Evolutionary conservation across 2,113 vertebrate species (phyloP).

Genomic region (Ploceus nigricollis): DNA sequence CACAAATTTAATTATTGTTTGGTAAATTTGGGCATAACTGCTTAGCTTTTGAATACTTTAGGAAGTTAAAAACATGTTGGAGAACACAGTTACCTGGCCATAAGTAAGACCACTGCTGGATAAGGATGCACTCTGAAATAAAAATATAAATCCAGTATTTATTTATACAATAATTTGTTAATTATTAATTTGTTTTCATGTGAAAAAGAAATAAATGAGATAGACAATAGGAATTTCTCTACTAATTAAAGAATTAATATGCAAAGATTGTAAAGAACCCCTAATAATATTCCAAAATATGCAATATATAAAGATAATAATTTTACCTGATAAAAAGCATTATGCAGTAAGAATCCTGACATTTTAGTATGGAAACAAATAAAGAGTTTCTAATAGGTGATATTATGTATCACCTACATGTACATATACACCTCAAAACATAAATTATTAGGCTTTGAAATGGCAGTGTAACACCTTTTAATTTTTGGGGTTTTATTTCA

Average conservation of each 20-base stretch:
- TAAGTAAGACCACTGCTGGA: neutral
- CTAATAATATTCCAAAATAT: neutral
- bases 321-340: neutral
- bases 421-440: neutral
- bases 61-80: neutral
- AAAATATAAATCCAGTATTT: neutral
- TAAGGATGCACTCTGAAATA: constrained; percentile 4
- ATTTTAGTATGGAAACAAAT: neutral
- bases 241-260: neutral
- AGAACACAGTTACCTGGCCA: constrained; percentile 47
- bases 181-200: neutral
- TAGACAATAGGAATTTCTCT: neutral
- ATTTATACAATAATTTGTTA: neutral
- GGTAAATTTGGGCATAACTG: neutral
- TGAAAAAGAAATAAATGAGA: neutral
- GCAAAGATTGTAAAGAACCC: rapidly evolving
- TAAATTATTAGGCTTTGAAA: neutral
- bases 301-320: neutral
- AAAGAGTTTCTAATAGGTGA: neutral
- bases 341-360: rapidly evolving
- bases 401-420: neutral
- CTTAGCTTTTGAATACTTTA: neutral
- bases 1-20: neutral
- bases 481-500: neutral
- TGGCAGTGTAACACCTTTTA: neutral